Percentiles rank a stretch among this genome's conserved stretches.
These are phyloP conservation scores for Pangasius krempfi DNA, from an alignment of 2,797 vertebrate species.

Conservation along the genomic window DNA sequence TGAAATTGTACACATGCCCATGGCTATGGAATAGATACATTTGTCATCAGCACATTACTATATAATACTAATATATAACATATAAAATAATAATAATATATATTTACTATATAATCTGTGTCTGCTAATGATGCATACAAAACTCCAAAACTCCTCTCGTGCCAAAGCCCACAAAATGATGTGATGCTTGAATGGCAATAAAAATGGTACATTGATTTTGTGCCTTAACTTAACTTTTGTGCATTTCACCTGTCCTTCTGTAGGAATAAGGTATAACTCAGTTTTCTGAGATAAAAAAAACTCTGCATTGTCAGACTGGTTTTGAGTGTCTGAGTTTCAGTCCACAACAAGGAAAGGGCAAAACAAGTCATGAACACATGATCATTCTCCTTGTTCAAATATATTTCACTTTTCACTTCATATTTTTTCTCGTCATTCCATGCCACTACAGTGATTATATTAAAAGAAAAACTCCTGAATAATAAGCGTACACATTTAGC, in stretches of 20 bases:
- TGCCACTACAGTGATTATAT: not conserved
- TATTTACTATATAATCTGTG: not conserved
- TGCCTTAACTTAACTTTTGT: not conserved
- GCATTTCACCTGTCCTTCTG: slow-evolving; percentile 18
- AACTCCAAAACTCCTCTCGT: not conserved
- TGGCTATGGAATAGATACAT: slow-evolving; percentile 12
- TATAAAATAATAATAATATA: no score
- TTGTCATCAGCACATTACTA: slow-evolving; percentile 24
- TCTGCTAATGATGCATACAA: not conserved
- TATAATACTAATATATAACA: not conserved
- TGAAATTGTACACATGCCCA: not conserved
- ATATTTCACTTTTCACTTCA: no score
- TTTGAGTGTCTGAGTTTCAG: not conserved
- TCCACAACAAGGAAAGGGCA: not conserved
- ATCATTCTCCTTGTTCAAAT: not conserved
- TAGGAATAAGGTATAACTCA: slow-evolving; percentile 12
- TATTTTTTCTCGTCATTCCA: not conserved
- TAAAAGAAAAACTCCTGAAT: not conserved
- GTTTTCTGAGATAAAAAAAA: slow-evolving; percentile 14
- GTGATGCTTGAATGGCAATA: slow-evolving; percentile 32
- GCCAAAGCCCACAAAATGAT: not conserved
- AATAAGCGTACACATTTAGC: not conserved
- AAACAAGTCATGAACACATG: not conserved
- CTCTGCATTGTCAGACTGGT: not conserved
- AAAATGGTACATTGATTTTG: slow-evolving; percentile 38